These are phyloP conservation scores for Rhopalosiphum maidis DNA, from an alignment of 1,140 invertebrate species.

Conservation along the genomic window DNA sequence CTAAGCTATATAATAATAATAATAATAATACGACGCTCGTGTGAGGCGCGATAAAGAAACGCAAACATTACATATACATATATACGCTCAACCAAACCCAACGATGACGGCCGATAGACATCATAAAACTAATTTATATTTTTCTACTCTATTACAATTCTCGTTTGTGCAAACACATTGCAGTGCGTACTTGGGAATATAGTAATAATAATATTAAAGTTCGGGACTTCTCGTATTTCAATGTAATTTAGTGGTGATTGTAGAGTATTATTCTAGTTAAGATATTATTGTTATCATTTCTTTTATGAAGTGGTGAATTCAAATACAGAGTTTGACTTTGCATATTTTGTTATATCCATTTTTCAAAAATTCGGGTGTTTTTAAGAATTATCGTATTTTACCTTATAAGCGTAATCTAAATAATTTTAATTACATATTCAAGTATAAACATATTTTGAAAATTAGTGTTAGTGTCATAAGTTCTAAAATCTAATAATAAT, in stretches of 20 bases:
- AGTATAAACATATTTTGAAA: background rate
- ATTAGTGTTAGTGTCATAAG: background rate
- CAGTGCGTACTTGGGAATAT: background rate
- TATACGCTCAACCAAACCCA: background rate
- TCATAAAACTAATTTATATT: constrained; percentile 8
- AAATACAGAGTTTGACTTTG: background rate
- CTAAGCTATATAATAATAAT: constrained; percentile 33
- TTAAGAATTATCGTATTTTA: no score
- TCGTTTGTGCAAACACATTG: constrained; percentile 12
- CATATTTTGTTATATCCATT: background rate
- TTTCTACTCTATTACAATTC: background rate
- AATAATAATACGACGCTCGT: background rate
- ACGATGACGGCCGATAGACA: background rate
- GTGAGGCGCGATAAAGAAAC: constrained; percentile 49
- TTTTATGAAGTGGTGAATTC: background rate
- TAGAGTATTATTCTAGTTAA: background rate
- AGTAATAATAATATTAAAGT: background rate
- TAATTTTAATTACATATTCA: background rate
- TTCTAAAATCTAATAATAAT: background rate
- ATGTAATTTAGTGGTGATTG: background rate
- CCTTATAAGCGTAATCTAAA: no score
- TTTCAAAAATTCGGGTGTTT: background rate
- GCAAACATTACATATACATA: constrained; percentile 31
- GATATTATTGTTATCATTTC: background rate
- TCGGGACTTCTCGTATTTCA: background rate